phyloP scores from a whole-genome alignment of 2,888 invertebrate genomes.

The Xestoiulus laeticollis region DNA sequence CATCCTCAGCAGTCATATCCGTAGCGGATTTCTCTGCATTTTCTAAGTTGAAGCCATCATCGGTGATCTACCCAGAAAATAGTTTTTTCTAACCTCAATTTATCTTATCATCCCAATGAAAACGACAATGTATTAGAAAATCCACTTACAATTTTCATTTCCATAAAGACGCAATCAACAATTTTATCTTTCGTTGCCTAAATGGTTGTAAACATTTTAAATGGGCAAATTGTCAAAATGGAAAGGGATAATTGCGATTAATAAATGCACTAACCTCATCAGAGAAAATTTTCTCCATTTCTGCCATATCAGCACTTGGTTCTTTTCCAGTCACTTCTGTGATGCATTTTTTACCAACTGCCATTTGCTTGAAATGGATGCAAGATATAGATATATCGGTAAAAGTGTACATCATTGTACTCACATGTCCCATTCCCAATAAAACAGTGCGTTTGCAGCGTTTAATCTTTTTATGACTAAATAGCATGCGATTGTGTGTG shows the following conservation, averaged over 20 bases:
- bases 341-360: conserved; percentile 24
- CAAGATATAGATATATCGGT: not conserved
- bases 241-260: not conserved
- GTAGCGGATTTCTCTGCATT: not conserved
- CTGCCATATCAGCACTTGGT: conserved; percentile 1
- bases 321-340: conserved; percentile 22
- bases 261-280: not conserved
- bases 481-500: too few species aligned
- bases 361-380: conserved; percentile 19
- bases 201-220: not conserved
- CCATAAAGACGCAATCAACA: not conserved
- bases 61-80: not conserved
- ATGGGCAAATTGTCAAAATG: not conserved
- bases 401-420: not conserved
- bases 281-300: not conserved
- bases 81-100: not conserved
- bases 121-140: not conserved
- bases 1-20: conserved; percentile 16
- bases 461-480: too few species aligned
- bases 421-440: too few species aligned
- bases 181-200: not conserved
- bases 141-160: not conserved
- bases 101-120: not conserved
- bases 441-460: too few species aligned
- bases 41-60: not conserved